Evolutionary conservation across 1,140 invertebrate species (phyloP), one percentile per base, ranked within the genome.

Genomic region (Drosophila pachea): DNA sequence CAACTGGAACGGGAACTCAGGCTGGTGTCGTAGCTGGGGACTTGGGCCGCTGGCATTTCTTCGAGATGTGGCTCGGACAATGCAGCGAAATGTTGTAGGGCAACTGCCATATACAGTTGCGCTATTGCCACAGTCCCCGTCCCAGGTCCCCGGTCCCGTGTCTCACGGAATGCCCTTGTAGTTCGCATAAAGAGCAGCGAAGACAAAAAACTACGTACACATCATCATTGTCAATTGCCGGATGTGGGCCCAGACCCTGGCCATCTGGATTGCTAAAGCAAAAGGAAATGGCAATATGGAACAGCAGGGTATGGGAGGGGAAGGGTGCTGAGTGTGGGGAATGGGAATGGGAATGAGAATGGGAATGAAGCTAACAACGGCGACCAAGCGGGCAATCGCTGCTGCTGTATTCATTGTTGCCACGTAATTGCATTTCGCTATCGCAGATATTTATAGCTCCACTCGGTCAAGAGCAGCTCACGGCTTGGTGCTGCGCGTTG

Each of bases 371-470:
- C 33, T 68, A 68, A 68, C 35, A 68, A 64, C 45, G 49, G 79
- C 61, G 56, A 42, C 64, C 45, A 68, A 64, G 76, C 73, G 66
- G 74, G 76, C 81, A 84, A 84, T 84, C 81, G 81, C 81, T 83
- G 74, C 78, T 74, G 79, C 75, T 86, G 81, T 84, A 84, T 84
- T 84, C 81, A 84, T 84, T 84, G 81, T 84, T 84, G 81, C 81
- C 81, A 84, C 81, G 81, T 84, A 84, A 84, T 84, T 84, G 81
- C 81, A 84, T 84, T 84, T 86, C 82, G 81, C 81, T 84, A 84
- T 84, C 81, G 81, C 81, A 86, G 81, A 84, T 84, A 84, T 84
- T 84, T 84, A 84, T 84, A 84, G 81, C 81, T 84, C 67, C 81
- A 84, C 81, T 84, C 81, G 81, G 81, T 86, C 81, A 84, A 84